A percentile compares a stretch with the other conserved stretches of the same genome.
Evolutionary conservation across 2,888 invertebrate genomes (phyloP).

Genomic region (Hyalella azteca): DNA sequence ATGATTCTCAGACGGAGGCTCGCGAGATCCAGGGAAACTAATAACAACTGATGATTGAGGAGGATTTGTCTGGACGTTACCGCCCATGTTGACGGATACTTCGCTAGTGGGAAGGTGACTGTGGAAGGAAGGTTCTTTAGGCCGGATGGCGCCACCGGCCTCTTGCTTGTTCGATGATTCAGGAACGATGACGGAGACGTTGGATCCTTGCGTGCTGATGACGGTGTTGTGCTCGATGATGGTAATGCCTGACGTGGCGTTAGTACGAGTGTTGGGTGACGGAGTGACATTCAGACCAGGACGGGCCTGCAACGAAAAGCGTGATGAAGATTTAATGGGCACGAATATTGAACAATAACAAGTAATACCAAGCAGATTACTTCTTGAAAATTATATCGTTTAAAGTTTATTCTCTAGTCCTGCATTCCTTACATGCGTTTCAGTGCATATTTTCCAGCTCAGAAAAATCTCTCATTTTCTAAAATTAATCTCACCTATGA

Average conservation of each 20-base stretch:
- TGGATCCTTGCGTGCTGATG: neutral
- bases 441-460: too few relatives aligned
- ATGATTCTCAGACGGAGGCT: neutral
- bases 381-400: too few relatives aligned
- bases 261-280: neutral
- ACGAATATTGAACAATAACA: too few relatives aligned
- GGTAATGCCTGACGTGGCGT: neutral
- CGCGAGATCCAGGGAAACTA: neutral
- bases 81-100: neutral
- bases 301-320: neutral
- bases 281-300: neutral
- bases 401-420: too few relatives aligned
- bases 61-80: neutral
- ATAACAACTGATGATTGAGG: neutral
- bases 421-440: too few relatives aligned
- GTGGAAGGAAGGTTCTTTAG: neutral
- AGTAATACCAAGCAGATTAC: too few relatives aligned
- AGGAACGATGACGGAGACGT: neutral
- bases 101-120: neutral
- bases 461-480: too few relatives aligned
- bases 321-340: too few relatives aligned
- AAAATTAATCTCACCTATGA: too few relatives aligned
- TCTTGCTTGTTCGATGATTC: neutral
- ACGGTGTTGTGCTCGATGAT: neutral
- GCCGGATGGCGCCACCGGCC: neutral